Evolutionary conservation across 2,113 vertebrate species (phyloP), one percentile per base, ranked within the genome.

Genomic region (Clarias gariepinus): DNA sequence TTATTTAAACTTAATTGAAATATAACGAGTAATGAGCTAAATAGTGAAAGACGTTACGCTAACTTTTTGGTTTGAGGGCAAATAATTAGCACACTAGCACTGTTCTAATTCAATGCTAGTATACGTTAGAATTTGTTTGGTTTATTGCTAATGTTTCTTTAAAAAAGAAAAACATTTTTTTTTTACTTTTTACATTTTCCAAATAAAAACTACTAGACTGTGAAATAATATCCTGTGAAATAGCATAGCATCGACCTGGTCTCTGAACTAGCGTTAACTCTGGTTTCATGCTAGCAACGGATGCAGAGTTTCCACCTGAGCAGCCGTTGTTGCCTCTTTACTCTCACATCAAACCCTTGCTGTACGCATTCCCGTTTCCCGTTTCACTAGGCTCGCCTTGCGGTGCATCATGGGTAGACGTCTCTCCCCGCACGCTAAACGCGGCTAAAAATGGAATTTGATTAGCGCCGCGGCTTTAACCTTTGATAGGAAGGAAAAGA

Each of bases 321-420:
- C n/a, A 33, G 73, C 78, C 8, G n/a, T 33, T 33, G 85, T 86
- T 83, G 69, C 79, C 8, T 81, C 85, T 89, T 85, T 84, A 86
- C 76, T 81, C 81, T 52, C 82, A 69, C 2, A 33, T 58, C 28
- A 58, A 63, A 33, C 9, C 53, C 13, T 53, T 83, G 30, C 52
- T 18, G 28, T 10, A 11, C 6, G 13, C 53, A 8, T 64, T 28
- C 66, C 12, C 11, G 33, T 28, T 61, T 36, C 41, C 41, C 28
- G 13, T 61, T 77, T 61, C 57, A 47, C 41, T 41, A 25, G 61
- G 28, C 57, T 21, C 41, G 23, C 18, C 3, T 19, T 71, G 61
- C 10, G 16, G 4, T 69, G 77, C 66, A 82, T 63, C 36, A 47
- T 87, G 85, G 79, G 79, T 82, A 69, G 71, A 18, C 4, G 21